These are phyloP conservation scores for Zaprionus ornatus DNA, from an alignment of 1,140 invertebrate species.

Conservation along the genomic window DNA sequence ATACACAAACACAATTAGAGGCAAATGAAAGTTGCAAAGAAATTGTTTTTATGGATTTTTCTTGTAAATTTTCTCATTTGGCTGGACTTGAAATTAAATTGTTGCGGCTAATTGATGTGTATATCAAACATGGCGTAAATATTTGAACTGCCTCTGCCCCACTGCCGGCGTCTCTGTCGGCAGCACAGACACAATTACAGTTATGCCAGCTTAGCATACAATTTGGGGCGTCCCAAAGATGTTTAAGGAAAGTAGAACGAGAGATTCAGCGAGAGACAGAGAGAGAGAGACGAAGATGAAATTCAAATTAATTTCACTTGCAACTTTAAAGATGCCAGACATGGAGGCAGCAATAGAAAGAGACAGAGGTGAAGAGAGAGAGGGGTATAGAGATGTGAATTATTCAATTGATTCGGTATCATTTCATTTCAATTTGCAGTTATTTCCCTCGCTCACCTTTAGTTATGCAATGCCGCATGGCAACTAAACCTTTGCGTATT, in stretches of 20 bases:
- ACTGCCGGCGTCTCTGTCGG: neutral
- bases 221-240: conserved; percentile 48
- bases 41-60: conserved; percentile 72
- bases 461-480: neutral
- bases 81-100: conserved; percentile 63
- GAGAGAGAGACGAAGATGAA: conserved; percentile 10
- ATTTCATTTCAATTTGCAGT: too few relatives aligned
- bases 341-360: neutral
- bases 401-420: neutral
- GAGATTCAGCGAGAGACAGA: conserved; percentile 2
- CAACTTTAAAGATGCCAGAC: conserved; percentile 1
- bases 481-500: neutral
- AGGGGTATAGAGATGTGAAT: neutral
- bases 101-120: conserved; percentile 75
- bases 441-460: neutral
- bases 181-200: conserved; percentile 41
- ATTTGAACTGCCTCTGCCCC: neutral
- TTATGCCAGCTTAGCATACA: conserved; percentile 71
- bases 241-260: neutral
- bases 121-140: conserved; percentile 61
- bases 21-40: conserved; percentile 57
- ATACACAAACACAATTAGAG: conserved; percentile 4
- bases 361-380: neutral
- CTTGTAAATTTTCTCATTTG: conserved; percentile 64
- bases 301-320: conserved; percentile 26